Evolutionary conservation across 2,113 vertebrate species (phyloP).

Genomic region (Perognathus longimembris): DNA sequence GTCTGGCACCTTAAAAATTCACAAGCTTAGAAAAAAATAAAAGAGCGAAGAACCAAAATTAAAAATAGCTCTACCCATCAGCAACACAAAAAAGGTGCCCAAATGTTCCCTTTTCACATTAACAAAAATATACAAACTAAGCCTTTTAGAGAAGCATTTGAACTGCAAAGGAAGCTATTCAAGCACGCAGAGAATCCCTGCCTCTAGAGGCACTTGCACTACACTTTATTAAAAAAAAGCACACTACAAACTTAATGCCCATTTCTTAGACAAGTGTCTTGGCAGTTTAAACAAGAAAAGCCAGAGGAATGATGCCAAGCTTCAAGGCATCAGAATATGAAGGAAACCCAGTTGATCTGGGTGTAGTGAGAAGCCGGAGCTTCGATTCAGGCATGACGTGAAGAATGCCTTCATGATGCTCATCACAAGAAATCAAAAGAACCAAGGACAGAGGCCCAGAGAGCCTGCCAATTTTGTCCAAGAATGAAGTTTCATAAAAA

Average conservation of each 20-base stretch:
- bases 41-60: conserved; percentile 71
- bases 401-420: neutral
- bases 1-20: conserved; percentile 81
- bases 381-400: neutral
- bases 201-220: neutral
- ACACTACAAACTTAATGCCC: neutral
- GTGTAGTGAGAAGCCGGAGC: neutral
- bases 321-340: neutral
- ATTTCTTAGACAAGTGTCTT: neutral
- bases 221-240: neutral
- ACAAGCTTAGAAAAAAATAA: conserved; percentile 77
- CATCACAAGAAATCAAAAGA: neutral
- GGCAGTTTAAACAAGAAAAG: neutral
- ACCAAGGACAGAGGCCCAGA: neutral
- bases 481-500: neutral
- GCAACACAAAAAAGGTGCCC: conserved; percentile 69
- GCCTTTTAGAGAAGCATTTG: conserved; percentile 33
- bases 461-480: neutral
- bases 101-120: conserved; percentile 59
- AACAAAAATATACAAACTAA: conserved; percentile 56
- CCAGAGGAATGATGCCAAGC: neutral
- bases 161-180: neutral
- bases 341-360: neutral
- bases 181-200: neutral
- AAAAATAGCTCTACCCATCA: conserved; percentile 77